Conservation (phyloP, 2,113 vertebrate genomes). For the Struthidea cinerea region DNA sequence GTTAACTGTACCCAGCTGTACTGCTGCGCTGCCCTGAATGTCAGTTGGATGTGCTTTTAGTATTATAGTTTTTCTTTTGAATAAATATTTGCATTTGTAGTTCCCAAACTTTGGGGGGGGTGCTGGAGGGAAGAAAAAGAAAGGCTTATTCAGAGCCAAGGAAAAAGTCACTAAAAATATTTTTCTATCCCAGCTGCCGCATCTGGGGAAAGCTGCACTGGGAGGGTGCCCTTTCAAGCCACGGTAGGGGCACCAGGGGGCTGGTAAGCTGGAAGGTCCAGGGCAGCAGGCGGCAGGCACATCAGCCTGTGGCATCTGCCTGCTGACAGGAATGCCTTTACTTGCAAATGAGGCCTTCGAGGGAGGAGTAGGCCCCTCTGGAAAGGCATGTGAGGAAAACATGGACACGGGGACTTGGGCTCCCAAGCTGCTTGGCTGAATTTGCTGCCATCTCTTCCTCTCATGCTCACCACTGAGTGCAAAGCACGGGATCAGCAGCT, state of each 20-base stretch:
- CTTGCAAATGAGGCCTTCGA: not conserved
- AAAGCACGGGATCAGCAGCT: not conserved
- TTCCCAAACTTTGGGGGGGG: not conserved
- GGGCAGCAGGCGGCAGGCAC: not conserved
- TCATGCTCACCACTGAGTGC: accelerated
- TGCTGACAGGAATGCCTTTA: not conserved
- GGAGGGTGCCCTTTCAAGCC: not conserved
- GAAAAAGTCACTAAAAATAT: constrained; percentile 55
- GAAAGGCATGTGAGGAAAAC: not conserved
- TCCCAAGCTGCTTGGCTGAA: accelerated
- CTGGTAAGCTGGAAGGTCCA: not conserved
- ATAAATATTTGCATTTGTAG: constrained; percentile 64
- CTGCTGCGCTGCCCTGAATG: constrained; percentile 9
- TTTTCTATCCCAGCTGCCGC: constrained; percentile 22
- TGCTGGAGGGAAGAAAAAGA: not conserved
- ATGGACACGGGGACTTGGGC: accelerated
- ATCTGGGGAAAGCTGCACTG: not conserved
- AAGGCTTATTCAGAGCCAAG: constrained; percentile 56
- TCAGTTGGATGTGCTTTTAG: constrained; percentile 53
- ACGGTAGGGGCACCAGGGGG: not conserved
- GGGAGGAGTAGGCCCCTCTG: not conserved
- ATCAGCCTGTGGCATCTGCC: not conserved
- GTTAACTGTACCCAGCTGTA: constrained; percentile 55
- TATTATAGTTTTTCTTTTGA: constrained; percentile 59
- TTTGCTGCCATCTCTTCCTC: not conserved